Conservation (phyloP, 2,888 invertebrate species). For the Conchocele bisecta region DNA sequence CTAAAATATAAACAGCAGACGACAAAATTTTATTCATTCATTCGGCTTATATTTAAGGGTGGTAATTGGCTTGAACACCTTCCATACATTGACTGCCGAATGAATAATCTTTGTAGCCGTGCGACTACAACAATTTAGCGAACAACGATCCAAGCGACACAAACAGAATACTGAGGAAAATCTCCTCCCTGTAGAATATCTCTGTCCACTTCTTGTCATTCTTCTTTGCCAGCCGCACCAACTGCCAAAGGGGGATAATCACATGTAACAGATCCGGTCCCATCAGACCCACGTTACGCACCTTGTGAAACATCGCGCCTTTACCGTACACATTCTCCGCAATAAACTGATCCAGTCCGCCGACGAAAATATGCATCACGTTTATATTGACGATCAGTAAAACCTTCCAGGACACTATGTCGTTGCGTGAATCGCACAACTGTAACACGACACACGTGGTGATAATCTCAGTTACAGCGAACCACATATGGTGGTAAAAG, state of each 20-base stretch:
- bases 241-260: conserved; percentile 84
- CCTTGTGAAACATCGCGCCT: conserved; percentile 76
- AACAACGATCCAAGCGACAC: conserved; percentile 71
- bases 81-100: too few species aligned
- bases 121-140: conserved; percentile 66
- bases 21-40: too few species aligned
- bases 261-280: conserved; percentile 83
- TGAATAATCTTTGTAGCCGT: too few species aligned
- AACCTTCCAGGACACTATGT: conserved; percentile 78
- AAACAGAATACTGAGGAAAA: conserved; percentile 77
- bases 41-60: too few species aligned
- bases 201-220: conserved; percentile 75
- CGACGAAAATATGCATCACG: conserved; percentile 78
- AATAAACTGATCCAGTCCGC: conserved; percentile 80
- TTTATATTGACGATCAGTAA: conserved; percentile 77
- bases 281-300: conserved; percentile 79
- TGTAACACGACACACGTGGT: conserved; percentile 78
- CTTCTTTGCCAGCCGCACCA: conserved; percentile 73
- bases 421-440: conserved; percentile 71
- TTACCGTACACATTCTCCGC: conserved; percentile 73
- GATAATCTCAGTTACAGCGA: conserved; percentile 79
- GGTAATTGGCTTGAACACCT: too few species aligned
- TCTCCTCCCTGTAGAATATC: conserved; percentile 81
- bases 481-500: conserved; percentile 80
- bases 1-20: too few species aligned